Evolutionary conservation across 2,797 vertebrate species (phyloP).

Genomic region (Chelon auratus): DNA sequence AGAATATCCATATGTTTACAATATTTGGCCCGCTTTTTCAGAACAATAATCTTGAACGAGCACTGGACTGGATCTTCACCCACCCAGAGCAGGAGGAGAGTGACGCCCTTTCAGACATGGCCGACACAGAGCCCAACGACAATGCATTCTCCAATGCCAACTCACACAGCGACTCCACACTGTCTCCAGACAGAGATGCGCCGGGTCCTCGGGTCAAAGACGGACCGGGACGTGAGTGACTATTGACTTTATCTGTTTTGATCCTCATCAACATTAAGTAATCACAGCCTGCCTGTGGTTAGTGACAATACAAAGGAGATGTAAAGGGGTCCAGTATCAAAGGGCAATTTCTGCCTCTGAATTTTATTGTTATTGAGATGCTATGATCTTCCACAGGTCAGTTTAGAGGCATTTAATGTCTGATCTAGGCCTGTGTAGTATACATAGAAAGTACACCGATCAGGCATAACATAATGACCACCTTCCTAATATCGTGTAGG

Average conservation of each 20-base stretch:
- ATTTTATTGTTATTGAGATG: constrained; percentile 15
- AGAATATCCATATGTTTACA: not conserved
- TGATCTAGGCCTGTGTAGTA: not conserved
- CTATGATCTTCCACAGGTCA: not conserved
- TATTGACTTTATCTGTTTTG: not conserved
- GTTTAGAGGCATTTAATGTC: constrained; percentile 19
- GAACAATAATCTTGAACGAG: constrained; percentile 96
- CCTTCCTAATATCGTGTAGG: no score
- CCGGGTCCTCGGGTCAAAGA: constrained; percentile 93
- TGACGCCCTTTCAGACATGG: constrained; percentile 86
- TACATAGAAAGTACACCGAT: no score
- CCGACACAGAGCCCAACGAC: constrained; percentile 89
- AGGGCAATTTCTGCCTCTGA: constrained; percentile 3
- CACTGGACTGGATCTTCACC: constrained; percentile 97
- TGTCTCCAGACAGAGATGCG: constrained; percentile 88
- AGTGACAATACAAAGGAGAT: no score
- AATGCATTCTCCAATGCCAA: constrained; percentile 86
- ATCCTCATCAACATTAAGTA: not conserved
- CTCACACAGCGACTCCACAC: constrained; percentile 88
- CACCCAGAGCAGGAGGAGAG: constrained; percentile 93
- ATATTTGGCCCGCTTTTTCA: constrained; percentile 55
- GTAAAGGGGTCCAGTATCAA: not conserved
- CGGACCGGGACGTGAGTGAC: constrained; percentile 94
- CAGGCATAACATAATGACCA: no score
- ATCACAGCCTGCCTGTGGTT: not conserved